Evolutionary conservation across 1,140 invertebrate species (phyloP), one percentile per base, ranked within the genome.

Genomic region (Atta colombica): DNA sequence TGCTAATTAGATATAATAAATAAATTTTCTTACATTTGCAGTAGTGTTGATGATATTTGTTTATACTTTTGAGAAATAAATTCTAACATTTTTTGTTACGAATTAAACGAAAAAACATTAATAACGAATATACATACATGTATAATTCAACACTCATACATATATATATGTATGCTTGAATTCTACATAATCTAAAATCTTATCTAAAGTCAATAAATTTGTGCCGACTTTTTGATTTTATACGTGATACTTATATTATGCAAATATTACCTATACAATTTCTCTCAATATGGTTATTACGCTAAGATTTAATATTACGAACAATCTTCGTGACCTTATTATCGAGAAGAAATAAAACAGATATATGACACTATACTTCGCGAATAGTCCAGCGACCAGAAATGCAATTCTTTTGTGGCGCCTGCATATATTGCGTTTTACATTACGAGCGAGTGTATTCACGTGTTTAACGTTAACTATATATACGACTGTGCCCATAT

Each of bases 401-500:
- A 25, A 60, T 53, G 87, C 82, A 91, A 84, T 90, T 90, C 45
- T 85, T 88, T 87, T 63, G 87, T 90, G 90, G 88, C 91, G 90
- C 82, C 87, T 88, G 87, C 84, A 90, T 91, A 89, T 88, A 91
- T 91, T 63, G 77, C 66, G 65, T 77, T 88, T 90, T 87, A 65
- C n/a, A 25, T 87, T 86, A 78, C 84, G 31, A 69, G 45, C 49
- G 60, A 65, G 75, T 55, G 25, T 39, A 25, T 51, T 39, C 65
- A 69, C 65, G 68, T n/a, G 14, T 25, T 31, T 75, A 72, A 60
- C 63, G 60, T 31, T 86, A 45, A 45, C 66, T 71, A 63, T 61
- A 25, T 35, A 35, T 45, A 66, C 58, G 75, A 58, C 28, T 45
- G 51, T 25, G 75, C 39, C n/a, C 31, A 21, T 49, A 65, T 74